Evolutionary conservation across 2,797 vertebrate species (phyloP), one percentile per base, ranked within the genome.

Genomic region (Eospalax fontanierii): DNA sequence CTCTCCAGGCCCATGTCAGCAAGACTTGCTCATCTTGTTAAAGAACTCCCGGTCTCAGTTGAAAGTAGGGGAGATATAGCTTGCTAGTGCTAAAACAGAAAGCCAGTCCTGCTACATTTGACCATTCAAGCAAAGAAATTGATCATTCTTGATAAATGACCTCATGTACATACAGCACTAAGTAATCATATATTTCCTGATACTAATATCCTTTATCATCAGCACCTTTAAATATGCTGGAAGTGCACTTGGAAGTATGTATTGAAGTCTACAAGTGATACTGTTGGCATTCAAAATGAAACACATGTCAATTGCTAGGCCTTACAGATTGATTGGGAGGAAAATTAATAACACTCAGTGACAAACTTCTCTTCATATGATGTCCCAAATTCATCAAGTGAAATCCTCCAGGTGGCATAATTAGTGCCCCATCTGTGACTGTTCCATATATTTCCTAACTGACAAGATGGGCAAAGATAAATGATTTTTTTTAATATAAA

Each of bases 361-460:
- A 87, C 66, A 83, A 88, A 95, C 57, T 93, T 97, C 93, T 92
- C 54, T 33, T 95, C 83, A 76, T 91, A 87, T 92, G 68, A 90
- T 95, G 84, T 93, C 76, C 92, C 50, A 95, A 76, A 96, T 95
- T 95, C 43, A 95, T 96, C 95, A 95, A 95, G 11, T 95, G 21
- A 93, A 87, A 30, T 18, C 40, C 83, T 89, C 73, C 89, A 97
- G 95, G 91, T 96, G 91, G 81, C 85, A 80, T 28, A 95, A 95
- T 94, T 87, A 96, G 43, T 54, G 2, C 8, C 21, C 82, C 82
- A 96, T 96, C 92, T 95, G 90, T 94, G 73, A 68, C 26, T 89
- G 50, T 92, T 96, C 89, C 26, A 74, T 28, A 54, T 92, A 81
- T 87, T 93, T 95, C 78, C 54, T 88, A 90, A 75, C 66, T 70